A percentile compares a stretch with the other conserved stretches of the same genome.
Conservation (phyloP, 1,140 invertebrate species). For the Drosophila prosaltans region DNA sequence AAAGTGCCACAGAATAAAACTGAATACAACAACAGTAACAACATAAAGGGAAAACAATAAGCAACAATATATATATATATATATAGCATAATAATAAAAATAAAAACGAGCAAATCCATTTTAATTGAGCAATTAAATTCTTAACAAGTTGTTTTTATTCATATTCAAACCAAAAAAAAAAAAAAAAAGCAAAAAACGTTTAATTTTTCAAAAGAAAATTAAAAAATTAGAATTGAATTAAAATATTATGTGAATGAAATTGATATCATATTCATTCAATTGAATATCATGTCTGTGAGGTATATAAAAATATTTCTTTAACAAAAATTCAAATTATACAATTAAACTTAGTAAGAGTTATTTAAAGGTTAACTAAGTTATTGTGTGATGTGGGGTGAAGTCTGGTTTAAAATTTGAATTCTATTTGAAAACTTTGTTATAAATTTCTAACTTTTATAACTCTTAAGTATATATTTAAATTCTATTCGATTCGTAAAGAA, state of each 20-base stretch:
- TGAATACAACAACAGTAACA: conserved; percentile 1
- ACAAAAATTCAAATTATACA: too few species aligned
- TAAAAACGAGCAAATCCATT: conserved; percentile 3
- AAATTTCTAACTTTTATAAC: too few species aligned
- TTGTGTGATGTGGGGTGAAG: too few species aligned
- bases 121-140: conserved; percentile 22
- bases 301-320: too few species aligned
- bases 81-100: background rate
- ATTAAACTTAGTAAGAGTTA: too few species aligned
- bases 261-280: too few species aligned
- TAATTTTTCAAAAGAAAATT: conserved; percentile 34
- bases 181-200: conserved; percentile 30
- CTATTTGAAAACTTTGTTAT: too few species aligned
- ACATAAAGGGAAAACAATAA: conserved; percentile 6
- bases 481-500: too few species aligned
- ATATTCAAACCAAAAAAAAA: conserved; percentile 32
- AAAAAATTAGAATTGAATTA: background rate
- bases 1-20: conserved; percentile 2
- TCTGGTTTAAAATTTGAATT: too few species aligned
- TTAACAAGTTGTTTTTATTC: conserved; percentile 17
- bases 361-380: too few species aligned
- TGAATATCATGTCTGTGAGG: too few species aligned
- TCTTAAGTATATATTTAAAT: too few species aligned
- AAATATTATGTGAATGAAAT: background rate
- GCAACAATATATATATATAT: background rate